A percentile compares a stretch with the other conserved stretches of the same genome.
Conservation (phyloP, 2,113 vertebrate genomes). For the Ursus arctos region DNA sequence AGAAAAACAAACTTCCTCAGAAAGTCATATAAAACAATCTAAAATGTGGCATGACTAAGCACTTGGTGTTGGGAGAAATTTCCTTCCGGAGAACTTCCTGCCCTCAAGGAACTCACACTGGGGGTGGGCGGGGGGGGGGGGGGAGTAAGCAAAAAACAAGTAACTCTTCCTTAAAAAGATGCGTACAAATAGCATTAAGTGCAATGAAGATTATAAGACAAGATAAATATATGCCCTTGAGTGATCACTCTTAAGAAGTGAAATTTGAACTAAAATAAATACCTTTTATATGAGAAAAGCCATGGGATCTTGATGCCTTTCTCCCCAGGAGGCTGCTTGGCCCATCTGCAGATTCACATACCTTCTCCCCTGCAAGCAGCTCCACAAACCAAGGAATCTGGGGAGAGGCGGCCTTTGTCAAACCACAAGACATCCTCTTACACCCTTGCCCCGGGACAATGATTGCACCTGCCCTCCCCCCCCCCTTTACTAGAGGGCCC, state of each 20-base stretch:
- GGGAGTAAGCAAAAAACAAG: background rate
- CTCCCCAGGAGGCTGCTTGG: background rate
- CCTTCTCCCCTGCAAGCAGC: background rate
- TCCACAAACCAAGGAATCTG: background rate
- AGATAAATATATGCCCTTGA: background rate
- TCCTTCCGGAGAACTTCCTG: background rate
- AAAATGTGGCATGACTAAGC: background rate
- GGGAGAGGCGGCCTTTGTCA: background rate
- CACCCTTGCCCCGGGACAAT: background rate
- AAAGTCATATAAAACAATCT: background rate
- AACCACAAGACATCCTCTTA: background rate
- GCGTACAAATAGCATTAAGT: background rate
- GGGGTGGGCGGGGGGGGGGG: too few species aligned
- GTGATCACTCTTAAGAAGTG: background rate
- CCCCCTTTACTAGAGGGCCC: background rate
- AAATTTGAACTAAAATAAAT: background rate
- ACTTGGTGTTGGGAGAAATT: background rate
- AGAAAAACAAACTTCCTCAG: background rate
- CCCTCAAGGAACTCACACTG: background rate
- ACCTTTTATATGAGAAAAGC: too few species aligned
- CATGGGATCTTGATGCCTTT: background rate
- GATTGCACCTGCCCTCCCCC: background rate
- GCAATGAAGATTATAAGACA: background rate
- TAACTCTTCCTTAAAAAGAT: background rate
- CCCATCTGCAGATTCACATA: background rate